Conservation (phyloP, 2,888 invertebrate genomes). For the Lasioglossum malachurum region DNA sequence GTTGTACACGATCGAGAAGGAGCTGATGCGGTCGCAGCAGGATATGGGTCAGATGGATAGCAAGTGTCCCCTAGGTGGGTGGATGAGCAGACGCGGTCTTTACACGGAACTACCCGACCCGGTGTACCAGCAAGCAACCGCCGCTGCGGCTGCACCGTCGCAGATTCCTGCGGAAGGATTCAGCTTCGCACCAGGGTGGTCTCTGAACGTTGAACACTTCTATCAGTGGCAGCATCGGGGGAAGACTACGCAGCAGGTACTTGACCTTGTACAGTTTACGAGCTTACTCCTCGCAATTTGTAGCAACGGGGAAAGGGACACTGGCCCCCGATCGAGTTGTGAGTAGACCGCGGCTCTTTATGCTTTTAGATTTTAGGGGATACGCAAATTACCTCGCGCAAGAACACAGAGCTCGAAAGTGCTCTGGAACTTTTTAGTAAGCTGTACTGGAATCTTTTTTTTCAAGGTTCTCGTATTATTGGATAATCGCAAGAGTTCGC, state of each 20-base stretch:
- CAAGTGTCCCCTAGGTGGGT: conserved; percentile 73
- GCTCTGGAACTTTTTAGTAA: neutral
- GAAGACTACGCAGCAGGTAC: conserved; percentile 87
- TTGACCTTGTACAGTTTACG: neutral
- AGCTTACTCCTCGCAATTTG: neutral
- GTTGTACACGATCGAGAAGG: conserved; percentile 79
- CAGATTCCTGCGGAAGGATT: conserved; percentile 85
- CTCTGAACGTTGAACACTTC: conserved; percentile 87
- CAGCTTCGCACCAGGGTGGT: conserved; percentile 88
- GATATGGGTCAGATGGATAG: conserved; percentile 75
- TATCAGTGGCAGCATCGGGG: conserved; percentile 88
- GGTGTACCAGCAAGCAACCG: conserved; percentile 63
- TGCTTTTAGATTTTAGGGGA: neutral
- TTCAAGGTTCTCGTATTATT: neutral
- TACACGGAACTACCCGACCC: conserved; percentile 80
- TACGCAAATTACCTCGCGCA: neutral
- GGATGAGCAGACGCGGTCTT: conserved; percentile 75
- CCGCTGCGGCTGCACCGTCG: conserved; percentile 49
- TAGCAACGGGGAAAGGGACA: neutral
- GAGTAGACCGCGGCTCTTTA: neutral
- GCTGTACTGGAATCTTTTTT: neutral
- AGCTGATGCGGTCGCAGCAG: conserved; percentile 72
- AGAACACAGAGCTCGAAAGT: neutral
- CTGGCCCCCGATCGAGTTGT: neutral
- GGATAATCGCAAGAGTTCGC: neutral